A percentile compares a stretch with the other conserved stretches of the same genome.
Conservation (phyloP, 2,797 vertebrate species). For the Hoplostethus mediterraneus region DNA sequence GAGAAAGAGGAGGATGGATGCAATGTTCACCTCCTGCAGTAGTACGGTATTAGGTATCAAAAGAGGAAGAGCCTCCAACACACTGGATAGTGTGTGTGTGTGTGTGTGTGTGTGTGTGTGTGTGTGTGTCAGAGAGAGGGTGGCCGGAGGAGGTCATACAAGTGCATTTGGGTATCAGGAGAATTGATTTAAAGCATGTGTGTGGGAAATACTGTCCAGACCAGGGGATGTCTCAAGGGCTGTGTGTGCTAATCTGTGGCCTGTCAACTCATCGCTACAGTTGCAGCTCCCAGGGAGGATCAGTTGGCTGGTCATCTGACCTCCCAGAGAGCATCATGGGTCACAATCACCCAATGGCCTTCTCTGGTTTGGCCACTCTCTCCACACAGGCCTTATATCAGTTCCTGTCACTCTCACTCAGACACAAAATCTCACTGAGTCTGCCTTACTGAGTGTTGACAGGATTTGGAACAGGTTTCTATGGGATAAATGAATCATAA, state of each 20-base stretch:
- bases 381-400: neutral
- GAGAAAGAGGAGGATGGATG: neutral
- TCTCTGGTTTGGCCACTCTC: neutral
- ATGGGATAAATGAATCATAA: too few relatives aligned
- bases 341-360: constrained; percentile 1
- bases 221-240: constrained; percentile 44
- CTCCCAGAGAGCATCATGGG: constrained; percentile 47
- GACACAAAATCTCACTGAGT: constrained; percentile 3
- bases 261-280: constrained; percentile 72
- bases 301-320: constrained; percentile 66
- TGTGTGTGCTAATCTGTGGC: constrained; percentile 49
- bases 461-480: too few relatives aligned
- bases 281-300: constrained; percentile 80
- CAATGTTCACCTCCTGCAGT: constrained; percentile 62
- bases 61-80: constrained; percentile 43
- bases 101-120: constrained; percentile 15
- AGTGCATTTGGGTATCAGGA: constrained; percentile 39
- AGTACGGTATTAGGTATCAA: constrained; percentile 23
- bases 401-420: neutral
- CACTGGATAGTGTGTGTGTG: constrained; percentile 16
- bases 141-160: constrained; percentile 49
- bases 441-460: constrained; percentile 38
- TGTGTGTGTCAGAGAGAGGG: constrained; percentile 27
- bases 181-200: constrained; percentile 45
- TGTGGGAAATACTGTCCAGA: constrained; percentile 59